A percentile compares a stretch with the other conserved stretches of the same genome.
Evolutionary conservation across 2,113 vertebrate genomes (phyloP).

Genomic region (Lycocorax pyrrhopterus): DNA sequence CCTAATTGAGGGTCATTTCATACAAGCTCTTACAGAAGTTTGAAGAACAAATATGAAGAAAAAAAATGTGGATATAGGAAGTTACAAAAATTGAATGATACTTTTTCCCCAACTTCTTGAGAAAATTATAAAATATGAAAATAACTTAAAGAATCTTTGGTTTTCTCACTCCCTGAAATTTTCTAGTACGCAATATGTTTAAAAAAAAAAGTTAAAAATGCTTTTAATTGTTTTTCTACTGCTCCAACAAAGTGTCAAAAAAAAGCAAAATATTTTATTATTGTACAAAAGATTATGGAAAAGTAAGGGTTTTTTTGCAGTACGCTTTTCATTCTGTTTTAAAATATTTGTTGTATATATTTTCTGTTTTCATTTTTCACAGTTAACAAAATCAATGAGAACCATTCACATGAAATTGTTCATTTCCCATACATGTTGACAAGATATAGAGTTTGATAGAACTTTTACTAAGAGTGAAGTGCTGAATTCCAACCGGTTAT

Average conservation of each 20-base stretch:
- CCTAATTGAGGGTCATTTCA: neutral
- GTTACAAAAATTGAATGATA: neutral
- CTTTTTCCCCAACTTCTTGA: rapidly evolving
- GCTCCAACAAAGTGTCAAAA: neutral
- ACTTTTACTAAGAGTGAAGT: neutral
- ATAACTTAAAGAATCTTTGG: rapidly evolving
- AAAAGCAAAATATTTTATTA: neutral
- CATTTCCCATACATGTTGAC: rapidly evolving
- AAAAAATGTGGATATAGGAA: neutral
- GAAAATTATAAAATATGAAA: neutral
- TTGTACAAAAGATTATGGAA: rapidly evolving
- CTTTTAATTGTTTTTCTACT: neutral
- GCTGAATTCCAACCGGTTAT: neutral
- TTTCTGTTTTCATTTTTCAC: neutral
- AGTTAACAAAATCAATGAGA: neutral
- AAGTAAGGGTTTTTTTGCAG: rapidly evolving
- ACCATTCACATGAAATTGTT: neutral
- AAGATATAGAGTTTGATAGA: neutral
- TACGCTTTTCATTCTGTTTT: neutral
- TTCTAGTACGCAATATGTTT: neutral
- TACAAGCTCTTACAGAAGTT: neutral
- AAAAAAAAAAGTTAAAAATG: neutral
- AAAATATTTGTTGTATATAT: neutral
- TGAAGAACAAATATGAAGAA: neutral
- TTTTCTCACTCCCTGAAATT: neutral